These are phyloP conservation scores for Tinamus guttatus DNA, from an alignment of 2,113 vertebrate species.

Conservation along the genomic window DNA sequence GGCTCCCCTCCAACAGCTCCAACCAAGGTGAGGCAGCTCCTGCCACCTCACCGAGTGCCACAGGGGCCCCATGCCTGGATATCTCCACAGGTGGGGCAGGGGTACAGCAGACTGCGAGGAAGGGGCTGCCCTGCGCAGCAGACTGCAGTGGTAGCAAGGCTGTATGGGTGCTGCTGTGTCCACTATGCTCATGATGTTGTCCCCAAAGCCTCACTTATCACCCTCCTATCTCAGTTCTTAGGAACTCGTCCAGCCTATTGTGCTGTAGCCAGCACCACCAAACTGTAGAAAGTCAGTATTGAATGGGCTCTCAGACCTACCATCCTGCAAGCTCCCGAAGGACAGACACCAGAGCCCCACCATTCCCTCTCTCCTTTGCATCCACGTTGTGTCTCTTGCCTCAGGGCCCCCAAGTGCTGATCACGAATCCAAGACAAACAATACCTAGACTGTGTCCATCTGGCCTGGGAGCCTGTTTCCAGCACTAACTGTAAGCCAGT, in stretches of 20 bases:
- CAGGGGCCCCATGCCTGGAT: background rate
- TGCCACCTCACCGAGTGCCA: rapidly evolving
- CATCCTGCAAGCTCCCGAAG: background rate
- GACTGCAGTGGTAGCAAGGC: background rate
- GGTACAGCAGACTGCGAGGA: background rate
- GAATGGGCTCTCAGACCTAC: background rate
- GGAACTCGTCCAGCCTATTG: background rate
- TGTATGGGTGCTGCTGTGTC: background rate
- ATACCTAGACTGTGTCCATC: background rate
- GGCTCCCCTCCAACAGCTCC: conserved; percentile 92
- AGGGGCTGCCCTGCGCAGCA: background rate
- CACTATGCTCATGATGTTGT: rapidly evolving
- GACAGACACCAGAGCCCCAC: background rate
- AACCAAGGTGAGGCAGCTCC: conserved; percentile 87
- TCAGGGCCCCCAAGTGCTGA: background rate
- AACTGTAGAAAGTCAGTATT: background rate
- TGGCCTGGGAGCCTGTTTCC: background rate
- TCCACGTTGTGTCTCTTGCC: background rate
- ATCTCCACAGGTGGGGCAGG: rapidly evolving
- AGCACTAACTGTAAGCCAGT: background rate
- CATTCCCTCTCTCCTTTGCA: background rate
- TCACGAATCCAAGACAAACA: background rate
- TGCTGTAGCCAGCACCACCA: background rate
- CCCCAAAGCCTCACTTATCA: background rate
- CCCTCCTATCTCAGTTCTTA: background rate